These are phyloP conservation scores for Dolichallabes microphthalmus DNA, from an alignment of 2,113 vertebrate genomes.

Conservation along the genomic window DNA sequence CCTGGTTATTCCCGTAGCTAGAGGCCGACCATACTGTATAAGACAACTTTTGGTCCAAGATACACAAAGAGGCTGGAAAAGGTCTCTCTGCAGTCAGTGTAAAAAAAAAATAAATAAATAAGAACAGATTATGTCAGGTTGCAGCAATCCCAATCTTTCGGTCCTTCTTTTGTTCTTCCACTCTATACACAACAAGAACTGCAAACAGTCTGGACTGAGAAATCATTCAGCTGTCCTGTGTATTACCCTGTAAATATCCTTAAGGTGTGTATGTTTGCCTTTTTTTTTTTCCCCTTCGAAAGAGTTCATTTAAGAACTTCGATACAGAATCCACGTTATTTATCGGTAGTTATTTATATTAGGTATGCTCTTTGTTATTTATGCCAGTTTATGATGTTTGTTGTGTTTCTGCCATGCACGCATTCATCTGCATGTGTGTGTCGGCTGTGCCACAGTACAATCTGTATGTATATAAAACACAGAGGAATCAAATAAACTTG, in stretches of 20 bases:
- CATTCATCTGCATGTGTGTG: constrained; percentile 10
- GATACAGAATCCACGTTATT: constrained; percentile 60
- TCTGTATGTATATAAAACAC: constrained; percentile 9
- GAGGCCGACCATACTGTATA: too few relatives aligned
- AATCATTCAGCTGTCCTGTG: constrained; percentile 53
- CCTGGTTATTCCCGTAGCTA: too few relatives aligned
- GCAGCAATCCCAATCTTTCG: background rate
- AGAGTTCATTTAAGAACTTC: constrained; percentile 71
- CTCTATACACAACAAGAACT: constrained; percentile 45
- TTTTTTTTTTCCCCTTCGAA: constrained; percentile 61
- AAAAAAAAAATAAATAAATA: background rate
- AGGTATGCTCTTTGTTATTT: constrained; percentile 57
- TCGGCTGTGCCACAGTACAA: background rate
- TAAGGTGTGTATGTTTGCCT: constrained; percentile 29
- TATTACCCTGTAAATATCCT: constrained; percentile 64
- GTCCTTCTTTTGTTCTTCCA: background rate
- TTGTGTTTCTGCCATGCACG: constrained; percentile 44
- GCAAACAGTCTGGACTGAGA: constrained; percentile 46
- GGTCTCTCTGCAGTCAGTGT: background rate
- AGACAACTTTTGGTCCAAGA: background rate
- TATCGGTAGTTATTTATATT: constrained; percentile 75
- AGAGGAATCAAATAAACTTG: background rate
- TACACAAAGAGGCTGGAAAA: background rate
- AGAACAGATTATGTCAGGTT: background rate
- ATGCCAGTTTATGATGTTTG: constrained; percentile 52